phyloP scores from a whole-genome alignment of 1,140 invertebrate genomes.

The Stegodyphus dumicola region DNA sequence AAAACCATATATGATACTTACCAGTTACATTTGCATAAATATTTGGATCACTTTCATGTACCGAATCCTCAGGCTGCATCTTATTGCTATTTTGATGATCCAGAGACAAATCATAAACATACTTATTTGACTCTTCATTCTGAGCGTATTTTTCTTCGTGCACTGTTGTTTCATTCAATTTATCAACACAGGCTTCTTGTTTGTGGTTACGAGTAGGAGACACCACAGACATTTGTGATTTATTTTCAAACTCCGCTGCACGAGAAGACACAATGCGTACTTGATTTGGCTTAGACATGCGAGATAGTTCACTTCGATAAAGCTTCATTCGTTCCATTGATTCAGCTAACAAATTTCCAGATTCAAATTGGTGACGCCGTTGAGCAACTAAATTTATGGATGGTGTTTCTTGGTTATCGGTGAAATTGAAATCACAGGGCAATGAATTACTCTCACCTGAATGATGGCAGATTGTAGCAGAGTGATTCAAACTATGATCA shows the following conservation, averaged over 20 bases:
- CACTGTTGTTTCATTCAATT: not conserved
- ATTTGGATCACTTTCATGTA: constrained; percentile 7
- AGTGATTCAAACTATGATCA: not conserved
- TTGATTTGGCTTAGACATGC: constrained; percentile 76
- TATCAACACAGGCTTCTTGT: not conserved
- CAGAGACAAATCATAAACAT: constrained; percentile 12
- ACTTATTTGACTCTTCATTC: not conserved
- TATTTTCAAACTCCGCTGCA: constrained; percentile 79
- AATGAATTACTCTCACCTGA: constrained; percentile 32
- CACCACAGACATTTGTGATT: not conserved
- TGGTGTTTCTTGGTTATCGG: constrained; percentile 63
- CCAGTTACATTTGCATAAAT: not conserved
- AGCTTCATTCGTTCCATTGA: constrained; percentile 75
- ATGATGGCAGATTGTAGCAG: not conserved
- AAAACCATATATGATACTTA: not conserved
- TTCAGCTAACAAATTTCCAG: constrained; percentile 69
- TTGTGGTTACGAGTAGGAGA: not conserved
- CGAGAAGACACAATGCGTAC: constrained; percentile 80
- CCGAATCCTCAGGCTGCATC: not conserved
- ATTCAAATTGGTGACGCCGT: constrained; percentile 80
- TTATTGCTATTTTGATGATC: constrained; percentile 47
- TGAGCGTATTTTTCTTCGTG: not conserved
- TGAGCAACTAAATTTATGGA: constrained; percentile 68
- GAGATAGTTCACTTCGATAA: constrained; percentile 79
- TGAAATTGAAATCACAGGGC: constrained; percentile 25